Conservation (phyloP, 2,888 invertebrate genomes). For the Rotaria magnacalcarata region DNA sequence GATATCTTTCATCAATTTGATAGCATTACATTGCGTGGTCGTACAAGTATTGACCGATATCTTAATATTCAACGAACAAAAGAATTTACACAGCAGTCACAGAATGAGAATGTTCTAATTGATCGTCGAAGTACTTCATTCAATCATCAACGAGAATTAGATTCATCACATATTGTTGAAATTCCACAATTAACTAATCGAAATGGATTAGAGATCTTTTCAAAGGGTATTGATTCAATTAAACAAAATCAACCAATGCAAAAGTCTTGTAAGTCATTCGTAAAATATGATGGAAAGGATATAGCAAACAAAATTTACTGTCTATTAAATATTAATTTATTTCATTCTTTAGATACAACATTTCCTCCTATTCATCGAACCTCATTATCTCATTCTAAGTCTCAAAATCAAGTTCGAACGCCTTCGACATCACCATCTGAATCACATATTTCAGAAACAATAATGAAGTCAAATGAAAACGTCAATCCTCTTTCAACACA, state of each 20-base stretch:
- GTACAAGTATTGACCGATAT: slow-evolving; percentile 16
- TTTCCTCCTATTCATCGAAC: background rate
- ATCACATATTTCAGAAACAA: background rate
- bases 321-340: background rate
- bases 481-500: too few species aligned
- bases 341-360: background rate
- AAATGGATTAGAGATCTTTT: too few species aligned
- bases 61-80: slow-evolving; percentile 15
- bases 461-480: background rate
- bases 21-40: slow-evolving; percentile 33
- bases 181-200: too few species aligned
- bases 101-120: background rate
- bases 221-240: too few species aligned
- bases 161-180: too few species aligned
- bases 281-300: background rate
- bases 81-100: background rate
- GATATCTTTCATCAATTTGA: slow-evolving; percentile 31
- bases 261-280: too few species aligned
- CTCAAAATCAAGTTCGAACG: background rate
- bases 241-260: too few species aligned
- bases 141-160: too few species aligned
- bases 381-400: background rate
- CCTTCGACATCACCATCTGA: background rate
- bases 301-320: background rate
- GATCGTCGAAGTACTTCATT: too few species aligned